Conservation (phyloP, 2,888 invertebrate species). For the Euclidia mi region DNA sequence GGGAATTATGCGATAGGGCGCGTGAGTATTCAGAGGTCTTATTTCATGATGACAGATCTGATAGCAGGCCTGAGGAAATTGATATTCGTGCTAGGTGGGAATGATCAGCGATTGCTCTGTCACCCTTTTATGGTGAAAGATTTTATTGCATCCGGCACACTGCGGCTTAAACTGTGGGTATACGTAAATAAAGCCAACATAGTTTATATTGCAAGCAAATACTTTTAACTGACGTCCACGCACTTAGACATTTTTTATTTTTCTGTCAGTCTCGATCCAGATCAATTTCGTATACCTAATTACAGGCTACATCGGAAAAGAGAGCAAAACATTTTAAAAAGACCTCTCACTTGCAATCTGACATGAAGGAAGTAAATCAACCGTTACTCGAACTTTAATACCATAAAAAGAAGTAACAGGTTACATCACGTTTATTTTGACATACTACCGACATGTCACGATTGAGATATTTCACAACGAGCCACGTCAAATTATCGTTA, state of each 20-base stretch:
- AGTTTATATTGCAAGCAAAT: too few species aligned
- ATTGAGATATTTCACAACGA: slow-evolving; percentile 59
- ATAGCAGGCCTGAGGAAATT: slow-evolving; percentile 44
- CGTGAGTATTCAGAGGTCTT: slow-evolving; percentile 52
- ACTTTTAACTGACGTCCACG: too few species aligned
- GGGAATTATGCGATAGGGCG: slow-evolving; percentile 59
- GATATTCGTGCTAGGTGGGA: slow-evolving; percentile 50
- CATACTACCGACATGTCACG: slow-evolving; percentile 57
- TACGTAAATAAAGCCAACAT: too few species aligned
- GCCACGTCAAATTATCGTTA: slow-evolving; percentile 61
- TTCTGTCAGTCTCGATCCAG: too few species aligned
- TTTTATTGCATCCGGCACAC: slow-evolving; percentile 35
- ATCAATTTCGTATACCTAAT: too few species aligned
- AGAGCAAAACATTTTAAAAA: background rate
- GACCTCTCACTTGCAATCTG: background rate
- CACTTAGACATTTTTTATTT: too few species aligned
- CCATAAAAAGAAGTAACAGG: slow-evolving; percentile 37
- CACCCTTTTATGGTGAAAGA: slow-evolving; percentile 36
- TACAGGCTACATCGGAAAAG: too few species aligned
- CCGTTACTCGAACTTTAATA: slow-evolving; percentile 34
- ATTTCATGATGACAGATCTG: slow-evolving; percentile 53
- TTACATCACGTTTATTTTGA: slow-evolving; percentile 49
- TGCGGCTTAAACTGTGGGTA: too few species aligned
- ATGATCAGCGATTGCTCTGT: slow-evolving; percentile 45
- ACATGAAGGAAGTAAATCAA: slow-evolving; percentile 7